Base-by-base conservation (phyloP, 2,888 invertebrate species). In the Allolobophora icterica region DNA sequence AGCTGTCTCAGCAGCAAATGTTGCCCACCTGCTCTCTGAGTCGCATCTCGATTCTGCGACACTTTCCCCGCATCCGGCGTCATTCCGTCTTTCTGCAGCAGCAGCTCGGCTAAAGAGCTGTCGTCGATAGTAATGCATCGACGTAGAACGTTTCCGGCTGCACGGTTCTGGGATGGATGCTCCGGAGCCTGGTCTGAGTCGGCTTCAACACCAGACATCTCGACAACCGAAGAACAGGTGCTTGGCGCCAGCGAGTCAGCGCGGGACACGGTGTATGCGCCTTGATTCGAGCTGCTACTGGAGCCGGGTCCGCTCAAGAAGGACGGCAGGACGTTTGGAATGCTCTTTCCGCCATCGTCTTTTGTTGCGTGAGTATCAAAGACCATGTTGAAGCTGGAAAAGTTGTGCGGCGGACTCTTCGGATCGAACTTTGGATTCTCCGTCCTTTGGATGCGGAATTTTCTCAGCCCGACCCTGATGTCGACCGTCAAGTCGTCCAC, bases 341-440 rank as follows among this genome's bases (percentile, higher is more conserved):
- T 90, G 40, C 87, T 42, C 40, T 90, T 38, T 5, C 87, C 90
- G n/a, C 84, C 87, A 13, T 87, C 87, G 87, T 90, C 90, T n/a
- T n/a, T 42, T 19, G 83, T 35, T n/a, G 84, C 90, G 52, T 84
- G 21, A 6, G 90, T n/a, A 38, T 90, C 84, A 30, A 84, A 90
- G 21, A 84, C 84, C 35, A 87, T 38, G 87, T 33, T 87, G 34
- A 87, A 35, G 87, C 87, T 38, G 87, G 87, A 87, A 17, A 71
- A 71, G 30, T 83, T n/a, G 52, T 90, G 90, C 42, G 34, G 40
- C 0, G 89, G 40, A 6, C 42, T 89, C 11, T n/a, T 38, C 40
- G 89, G 40, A 11, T 89, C 45, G 90, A 8, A 71, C 33, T 33
- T 34, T 35, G 34, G 45, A 21, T 34, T 71, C 17, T 33, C 38